phyloP scores from a whole-genome alignment of 2,888 invertebrate genomes.

The Acanthosepion esculentum region DNA sequence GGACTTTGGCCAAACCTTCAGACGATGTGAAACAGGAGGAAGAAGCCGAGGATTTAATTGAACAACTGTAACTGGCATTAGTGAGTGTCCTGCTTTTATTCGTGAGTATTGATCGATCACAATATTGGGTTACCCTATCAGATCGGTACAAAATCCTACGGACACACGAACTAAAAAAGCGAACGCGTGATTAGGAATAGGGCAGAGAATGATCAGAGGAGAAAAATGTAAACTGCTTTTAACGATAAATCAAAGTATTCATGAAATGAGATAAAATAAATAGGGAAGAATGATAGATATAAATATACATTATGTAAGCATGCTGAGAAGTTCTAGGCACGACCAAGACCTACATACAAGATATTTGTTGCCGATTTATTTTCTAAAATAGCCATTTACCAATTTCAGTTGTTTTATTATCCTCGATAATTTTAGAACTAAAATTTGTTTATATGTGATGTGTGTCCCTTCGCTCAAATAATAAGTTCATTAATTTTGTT shows the following conservation, averaged over 20 bases:
- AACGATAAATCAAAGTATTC: background rate
- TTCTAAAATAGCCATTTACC: no score
- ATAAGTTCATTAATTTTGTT: no score
- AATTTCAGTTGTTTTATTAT: no score
- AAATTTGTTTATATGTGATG: no score
- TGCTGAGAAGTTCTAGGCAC: no score
- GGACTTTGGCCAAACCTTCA: background rate
- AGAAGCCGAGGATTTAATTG: background rate
- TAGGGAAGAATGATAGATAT: no score
- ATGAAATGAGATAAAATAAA: background rate
- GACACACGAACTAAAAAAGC: background rate
- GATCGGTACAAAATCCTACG: background rate
- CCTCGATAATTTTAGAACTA: no score
- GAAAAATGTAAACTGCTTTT: background rate
- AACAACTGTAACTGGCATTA: background rate
- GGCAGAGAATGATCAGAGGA: background rate
- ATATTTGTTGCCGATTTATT: no score
- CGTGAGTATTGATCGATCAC: background rate
- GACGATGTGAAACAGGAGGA: background rate
- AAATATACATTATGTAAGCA: no score
- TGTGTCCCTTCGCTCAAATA: no score
- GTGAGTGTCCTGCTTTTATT: background rate
- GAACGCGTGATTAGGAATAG: background rate
- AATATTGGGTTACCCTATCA: background rate
- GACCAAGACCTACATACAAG: no score